Evolutionary conservation across 2,888 invertebrate genomes (phyloP), one percentile per base, ranked within the genome.

Genomic region (Mongoloraphidia duomilia): DNA sequence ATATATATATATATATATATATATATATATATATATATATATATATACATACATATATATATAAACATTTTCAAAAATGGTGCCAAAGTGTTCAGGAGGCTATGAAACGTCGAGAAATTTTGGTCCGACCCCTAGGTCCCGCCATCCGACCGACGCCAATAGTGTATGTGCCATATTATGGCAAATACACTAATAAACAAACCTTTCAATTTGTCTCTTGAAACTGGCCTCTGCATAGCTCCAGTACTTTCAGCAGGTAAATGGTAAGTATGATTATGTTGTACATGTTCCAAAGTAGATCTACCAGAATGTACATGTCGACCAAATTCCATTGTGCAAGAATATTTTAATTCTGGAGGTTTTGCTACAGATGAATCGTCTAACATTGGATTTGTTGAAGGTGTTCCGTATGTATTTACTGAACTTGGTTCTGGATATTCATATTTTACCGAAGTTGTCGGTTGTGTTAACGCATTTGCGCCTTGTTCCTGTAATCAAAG

Each of bases 261-360:
- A 59, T 86, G 83, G 69, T 91, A 92, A 0, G 88, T 89, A 66
- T 92, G 91, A 69, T 92, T 92, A 69, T 90, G 88, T 8, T 84
- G 79, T 42, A 89, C 79, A 52, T 79, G 74, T 49, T 72, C 84
- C 58, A 76, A 76, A 54, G 73, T 65, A 37, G 74, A 69, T 53
- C 74, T 56, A 2, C 44, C 69, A 59, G 43, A 63, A 52, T 46
- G 63, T 55, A 69, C 73, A 48, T 75, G 72, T 41, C 76, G 70
- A 42, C 65, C 65, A 54, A 82, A 84, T 60, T 84, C 84, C 50
- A 81, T 68, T 46, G 81, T 78, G 63, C 80, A 81, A 49, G 79
- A 79, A 60, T 80, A 82, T 61, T 82, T 82, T 63, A 78, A 72
- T 65, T 81, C 81, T n/a, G 72, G 63, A 11, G 72, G 65, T 56